Conservation (phyloP, 2,888 invertebrate genomes). For the Phyllotreta striolata region DNA sequence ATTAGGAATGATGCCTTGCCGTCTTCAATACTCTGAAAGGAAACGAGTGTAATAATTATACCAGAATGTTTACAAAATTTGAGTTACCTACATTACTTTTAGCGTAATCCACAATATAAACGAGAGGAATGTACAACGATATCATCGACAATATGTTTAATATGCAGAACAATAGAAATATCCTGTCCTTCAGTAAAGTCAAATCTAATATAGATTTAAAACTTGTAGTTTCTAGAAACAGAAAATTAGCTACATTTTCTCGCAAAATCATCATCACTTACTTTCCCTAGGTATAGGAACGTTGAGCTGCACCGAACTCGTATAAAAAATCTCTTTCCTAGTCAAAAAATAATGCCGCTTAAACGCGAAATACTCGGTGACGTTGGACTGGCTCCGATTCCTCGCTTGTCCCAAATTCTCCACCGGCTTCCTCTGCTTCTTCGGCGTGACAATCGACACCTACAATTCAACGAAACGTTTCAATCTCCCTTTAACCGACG, state of each 20-base stretch:
- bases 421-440: constrained; percentile 55
- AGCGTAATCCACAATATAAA: constrained; percentile 89
- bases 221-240: constrained; percentile 67
- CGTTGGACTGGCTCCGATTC: constrained; percentile 63
- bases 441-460: constrained; percentile 11
- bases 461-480: constrained; percentile 1
- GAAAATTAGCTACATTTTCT: constrained; percentile 72
- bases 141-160: constrained; percentile 97
- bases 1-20: constrained; percentile 77
- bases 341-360: constrained; percentile 74
- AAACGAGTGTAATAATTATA: constrained; percentile 5
- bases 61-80: background rate
- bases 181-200: constrained; percentile 82
- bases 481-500: too few species aligned
- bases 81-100: constrained; percentile 68
- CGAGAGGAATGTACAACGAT: constrained; percentile 95
- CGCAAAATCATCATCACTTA: constrained; percentile 83
- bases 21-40: constrained; percentile 73
- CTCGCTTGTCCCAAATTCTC: constrained; percentile 71
- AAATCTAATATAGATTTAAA: constrained; percentile 52
- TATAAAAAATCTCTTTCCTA: constrained; percentile 96
- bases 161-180: constrained; percentile 89
- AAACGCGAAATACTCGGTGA: constrained; percentile 46
- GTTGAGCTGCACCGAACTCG: constrained; percentile 92
- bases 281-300: constrained; percentile 1